Conservation (phyloP, 2,888 invertebrate genomes). For the Temnothorax unifasciatus region DNA sequence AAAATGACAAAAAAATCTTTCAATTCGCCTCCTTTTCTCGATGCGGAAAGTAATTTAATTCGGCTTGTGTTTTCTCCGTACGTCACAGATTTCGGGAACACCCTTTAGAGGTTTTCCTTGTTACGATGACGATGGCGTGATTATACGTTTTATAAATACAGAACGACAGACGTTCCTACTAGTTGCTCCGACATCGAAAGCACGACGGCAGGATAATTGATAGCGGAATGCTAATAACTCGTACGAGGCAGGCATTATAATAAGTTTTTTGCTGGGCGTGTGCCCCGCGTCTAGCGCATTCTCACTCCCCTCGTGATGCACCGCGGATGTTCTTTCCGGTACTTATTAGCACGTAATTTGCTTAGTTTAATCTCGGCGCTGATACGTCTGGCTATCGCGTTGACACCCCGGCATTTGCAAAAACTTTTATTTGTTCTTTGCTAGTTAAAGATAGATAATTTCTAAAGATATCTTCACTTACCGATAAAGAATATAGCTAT, state of each 20-base stretch:
- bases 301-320: slow-evolving; percentile 55
- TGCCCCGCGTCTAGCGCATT: slow-evolving; percentile 71
- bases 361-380: slow-evolving; percentile 12
- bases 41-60: not conserved
- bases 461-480: not conserved
- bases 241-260: slow-evolving; percentile 84
- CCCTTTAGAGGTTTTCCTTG: slow-evolving; percentile 34
- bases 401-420: not conserved
- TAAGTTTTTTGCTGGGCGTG: slow-evolving; percentile 80
- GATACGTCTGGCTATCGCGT: slow-evolving; percentile 5
- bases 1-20: not conserved
- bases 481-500: not conserved
- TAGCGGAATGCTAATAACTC: slow-evolving; percentile 85
- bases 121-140: slow-evolving; percentile 30
- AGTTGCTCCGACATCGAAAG: slow-evolving; percentile 52
- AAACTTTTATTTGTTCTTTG: not conserved
- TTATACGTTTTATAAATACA: slow-evolving; percentile 53
- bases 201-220: slow-evolving; percentile 82
- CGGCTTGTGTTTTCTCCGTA: not conserved
- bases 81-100: slow-evolving; percentile 7
- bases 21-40: not conserved
- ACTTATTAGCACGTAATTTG: slow-evolving; percentile 54
- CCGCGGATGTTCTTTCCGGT: slow-evolving; percentile 64
- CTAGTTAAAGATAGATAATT: not conserved
- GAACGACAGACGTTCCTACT: slow-evolving; percentile 54